Evolutionary conservation across 2,797 vertebrate genomes (phyloP), one percentile per base, ranked within the genome.

Genomic region (Lacerta viridis): DNA sequence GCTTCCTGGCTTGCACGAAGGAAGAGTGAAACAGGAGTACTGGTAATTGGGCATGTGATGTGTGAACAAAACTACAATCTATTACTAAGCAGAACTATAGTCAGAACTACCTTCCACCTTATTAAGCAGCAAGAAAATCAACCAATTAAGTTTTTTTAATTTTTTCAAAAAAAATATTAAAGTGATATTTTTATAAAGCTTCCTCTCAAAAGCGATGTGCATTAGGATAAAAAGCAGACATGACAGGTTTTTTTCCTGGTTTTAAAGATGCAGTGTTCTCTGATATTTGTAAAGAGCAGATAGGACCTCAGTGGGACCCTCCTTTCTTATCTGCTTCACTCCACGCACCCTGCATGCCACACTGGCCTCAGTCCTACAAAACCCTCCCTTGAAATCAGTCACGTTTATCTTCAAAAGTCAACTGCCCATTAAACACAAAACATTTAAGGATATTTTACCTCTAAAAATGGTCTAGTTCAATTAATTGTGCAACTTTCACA

Each of bases 261-360:
- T 77, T 76, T n/a, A 69, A 46, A 68, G 33, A 72, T 20, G 68
- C 25, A 2, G 33, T 23, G 33, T 36, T 71, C 43, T 71, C 10
- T 46, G 15, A 41, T 55, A 86, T 59, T 33, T 81, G 78, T n/a
- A 1, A 69, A 55, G 46, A 39, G 15, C 20, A 86, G 77, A 71
- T 46, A 87, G 27, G 36, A n/a, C 64, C 6, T 23, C 11, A 81
- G 3, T 17, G 27, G 84, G 33, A 71, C 29, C 23, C 50, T 59
- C 77, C 46, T 81, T 61, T 72, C 68, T 81, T 87, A 87, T 81
- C 68, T 71, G 59, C 61, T 69, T 39, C 18, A 81, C 36, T 10
- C 72, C 36, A 72, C 36, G 55, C 15, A 80, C 11, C 18, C 43
- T 41, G 33, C 10, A 59, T 39, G 33, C 41, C 61, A n/a, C 18